Conservation (phyloP, 1,140 invertebrate species). For the Stenopsyche tienmushanensis region DNA sequence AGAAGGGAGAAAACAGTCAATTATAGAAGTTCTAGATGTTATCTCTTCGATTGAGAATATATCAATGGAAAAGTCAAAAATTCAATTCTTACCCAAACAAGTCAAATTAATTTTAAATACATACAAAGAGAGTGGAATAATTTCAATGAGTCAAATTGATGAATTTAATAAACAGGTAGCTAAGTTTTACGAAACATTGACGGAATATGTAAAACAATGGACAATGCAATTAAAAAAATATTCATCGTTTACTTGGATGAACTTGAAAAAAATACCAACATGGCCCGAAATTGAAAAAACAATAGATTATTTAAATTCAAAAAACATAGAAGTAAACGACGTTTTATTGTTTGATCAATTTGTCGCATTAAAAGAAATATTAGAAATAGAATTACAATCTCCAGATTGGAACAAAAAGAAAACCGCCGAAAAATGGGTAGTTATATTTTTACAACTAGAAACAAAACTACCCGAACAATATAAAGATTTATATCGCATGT, state of each 20-base stretch:
- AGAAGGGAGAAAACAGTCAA: not conserved
- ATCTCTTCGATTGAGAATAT: not conserved
- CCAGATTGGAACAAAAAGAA: slow-evolving; percentile 3
- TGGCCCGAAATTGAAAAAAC: slow-evolving; percentile 2
- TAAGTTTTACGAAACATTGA: not conserved
- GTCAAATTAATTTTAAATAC: slow-evolving; percentile 1
- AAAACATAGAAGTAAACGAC: slow-evolving; percentile 4
- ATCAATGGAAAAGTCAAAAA: not conserved
- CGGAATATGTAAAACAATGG: not conserved
- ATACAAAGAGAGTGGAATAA: slow-evolving; percentile 6
- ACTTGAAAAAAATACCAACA: slow-evolving; percentile 1
- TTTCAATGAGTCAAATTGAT: not conserved
- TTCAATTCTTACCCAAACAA: slow-evolving; percentile 1
- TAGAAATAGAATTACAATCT: slow-evolving; percentile 9
- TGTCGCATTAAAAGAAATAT: not conserved
- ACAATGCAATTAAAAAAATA: slow-evolving; percentile 1
- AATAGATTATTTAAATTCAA: slow-evolving; percentile 2
- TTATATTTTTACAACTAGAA: slow-evolving; percentile 4
- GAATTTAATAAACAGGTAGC: slow-evolving; percentile 1
- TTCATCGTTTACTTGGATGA: slow-evolving; percentile 3
- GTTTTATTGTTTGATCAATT: slow-evolving; percentile 3
- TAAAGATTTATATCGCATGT: slow-evolving; percentile 9
- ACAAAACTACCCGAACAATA: not conserved
- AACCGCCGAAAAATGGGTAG: not conserved
- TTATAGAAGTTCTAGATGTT: slow-evolving; percentile 1